Percentiles rank a stretch among this genome's conserved stretches.
These are phyloP conservation scores for Drosophila niveifrons DNA, from an alignment of 2,888 invertebrate genomes.

Conservation along the genomic window DNA sequence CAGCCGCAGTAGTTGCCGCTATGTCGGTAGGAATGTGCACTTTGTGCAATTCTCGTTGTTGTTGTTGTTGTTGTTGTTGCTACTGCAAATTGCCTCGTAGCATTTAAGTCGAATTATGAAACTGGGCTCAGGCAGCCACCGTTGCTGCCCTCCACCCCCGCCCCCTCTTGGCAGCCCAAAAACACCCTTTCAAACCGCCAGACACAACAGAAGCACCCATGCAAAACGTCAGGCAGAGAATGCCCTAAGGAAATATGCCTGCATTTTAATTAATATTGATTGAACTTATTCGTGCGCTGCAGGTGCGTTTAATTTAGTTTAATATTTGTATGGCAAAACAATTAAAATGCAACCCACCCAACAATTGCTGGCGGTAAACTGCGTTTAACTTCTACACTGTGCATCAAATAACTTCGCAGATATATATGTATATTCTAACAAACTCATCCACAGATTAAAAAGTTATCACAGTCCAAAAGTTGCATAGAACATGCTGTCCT, in stretches of 20 bases:
- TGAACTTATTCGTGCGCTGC: slow-evolving; percentile 61
- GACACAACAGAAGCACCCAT: slow-evolving; percentile 48
- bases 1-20: slow-evolving; percentile 51
- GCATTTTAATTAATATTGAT: slow-evolving; percentile 82
- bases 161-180: background rate
- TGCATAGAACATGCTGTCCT: slow-evolving; percentile 19
- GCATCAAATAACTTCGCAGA: background rate
- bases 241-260: slow-evolving; percentile 61
- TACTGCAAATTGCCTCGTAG: slow-evolving; percentile 79
- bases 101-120: slow-evolving; percentile 80
- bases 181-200: slow-evolving; percentile 17
- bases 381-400: background rate
- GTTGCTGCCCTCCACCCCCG: background rate
- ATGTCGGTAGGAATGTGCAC: slow-evolving; percentile 71
- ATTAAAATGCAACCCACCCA: slow-evolving; percentile 7
- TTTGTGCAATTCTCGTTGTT: slow-evolving; percentile 62
- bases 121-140: slow-evolving; percentile 43
- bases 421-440: slow-evolving; percentile 9
- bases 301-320: slow-evolving; percentile 66
- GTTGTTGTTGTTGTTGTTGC: slow-evolving; percentile 44
- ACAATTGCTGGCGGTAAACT: background rate
- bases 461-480: slow-evolving; percentile 30
- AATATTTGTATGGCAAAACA: slow-evolving; percentile 32
- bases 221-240: slow-evolving; percentile 34
- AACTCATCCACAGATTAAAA: slow-evolving; percentile 23